Evolutionary conservation across 2,113 vertebrate genomes (phyloP).

Genomic region (Triplophysa dalaica): DNA sequence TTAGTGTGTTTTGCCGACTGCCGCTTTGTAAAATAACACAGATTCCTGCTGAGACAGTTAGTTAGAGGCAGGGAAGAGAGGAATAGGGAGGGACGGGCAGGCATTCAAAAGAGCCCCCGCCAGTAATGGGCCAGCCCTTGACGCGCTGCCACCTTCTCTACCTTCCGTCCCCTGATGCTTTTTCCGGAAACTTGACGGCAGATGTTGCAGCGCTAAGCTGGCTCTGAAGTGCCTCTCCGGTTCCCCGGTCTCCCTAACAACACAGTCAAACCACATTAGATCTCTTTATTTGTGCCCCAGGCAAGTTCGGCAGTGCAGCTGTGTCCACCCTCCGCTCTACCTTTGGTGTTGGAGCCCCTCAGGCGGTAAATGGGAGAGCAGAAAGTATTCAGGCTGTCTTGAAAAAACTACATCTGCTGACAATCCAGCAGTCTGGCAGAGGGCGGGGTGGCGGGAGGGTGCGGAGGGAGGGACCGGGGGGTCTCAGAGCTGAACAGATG

Average conservation of each 20-base stretch:
- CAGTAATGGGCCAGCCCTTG: constrained; percentile 69
- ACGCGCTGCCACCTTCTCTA: constrained; percentile 76
- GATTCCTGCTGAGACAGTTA: constrained; percentile 72
- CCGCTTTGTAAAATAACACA: constrained; percentile 82
- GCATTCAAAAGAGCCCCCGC: constrained; percentile 79
- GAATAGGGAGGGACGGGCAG: constrained; percentile 25
- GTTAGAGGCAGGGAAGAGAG: constrained; percentile 42
- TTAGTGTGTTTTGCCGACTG: constrained; percentile 75
- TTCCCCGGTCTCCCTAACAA: constrained; percentile 82
- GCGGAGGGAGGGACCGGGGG: constrained; percentile 58
- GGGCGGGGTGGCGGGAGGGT: constrained; percentile 62
- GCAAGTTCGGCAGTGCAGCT: constrained; percentile 91
- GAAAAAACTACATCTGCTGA: constrained; percentile 80
- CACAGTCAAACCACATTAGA: constrained; percentile 88
- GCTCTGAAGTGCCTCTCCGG: constrained; percentile 91
- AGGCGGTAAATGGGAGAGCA: constrained; percentile 82
- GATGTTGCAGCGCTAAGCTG: constrained; percentile 86
- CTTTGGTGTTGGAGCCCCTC: constrained; percentile 90
- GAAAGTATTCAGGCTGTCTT: constrained; percentile 64
- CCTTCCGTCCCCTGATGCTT: constrained; percentile 86
- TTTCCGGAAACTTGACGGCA: constrained; percentile 87
- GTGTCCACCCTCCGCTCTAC: constrained; percentile 88
- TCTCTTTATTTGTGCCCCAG: constrained; percentile 92
- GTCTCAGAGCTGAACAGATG: constrained; percentile 82
- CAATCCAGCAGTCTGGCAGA: constrained; percentile 78